Evolutionary conservation across 2,113 vertebrate species (phyloP).

Genomic region (Gila orcuttii): DNA sequence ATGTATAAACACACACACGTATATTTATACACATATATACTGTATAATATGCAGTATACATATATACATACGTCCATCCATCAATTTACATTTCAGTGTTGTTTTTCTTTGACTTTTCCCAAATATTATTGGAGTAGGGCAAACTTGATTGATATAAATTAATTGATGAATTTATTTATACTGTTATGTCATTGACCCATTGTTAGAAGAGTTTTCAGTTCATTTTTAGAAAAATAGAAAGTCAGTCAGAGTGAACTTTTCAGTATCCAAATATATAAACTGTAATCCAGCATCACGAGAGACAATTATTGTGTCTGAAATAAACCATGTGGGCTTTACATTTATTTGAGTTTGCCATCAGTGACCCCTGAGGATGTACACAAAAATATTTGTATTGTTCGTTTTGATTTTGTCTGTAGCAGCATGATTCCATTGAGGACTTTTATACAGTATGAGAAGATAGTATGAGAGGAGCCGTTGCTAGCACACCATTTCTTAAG

Average conservation of each 20-base stretch:
- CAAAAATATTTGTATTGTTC: conserved; percentile 26
- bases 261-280: conserved; percentile 28
- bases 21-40: no score
- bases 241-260: background rate
- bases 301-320: background rate
- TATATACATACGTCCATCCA: no score
- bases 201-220: background rate
- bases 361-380: conserved; percentile 19
- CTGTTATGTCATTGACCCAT: background rate
- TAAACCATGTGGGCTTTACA: background rate
- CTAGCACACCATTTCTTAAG: conserved; percentile 64
- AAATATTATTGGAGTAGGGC: no score
- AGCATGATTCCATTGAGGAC: conserved; percentile 56
- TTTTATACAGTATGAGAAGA: conserved; percentile 43
- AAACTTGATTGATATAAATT: no score
- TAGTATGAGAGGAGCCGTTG: conserved; percentile 60
- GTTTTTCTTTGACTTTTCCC: no score
- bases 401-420: conserved; percentile 37
- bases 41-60: no score
- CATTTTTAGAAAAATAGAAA: background rate
- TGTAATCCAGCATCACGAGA: conserved; percentile 2
- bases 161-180: no score
- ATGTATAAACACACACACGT: no score
- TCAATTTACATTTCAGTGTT: no score
- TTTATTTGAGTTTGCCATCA: background rate